Evolutionary conservation across 2,113 vertebrate genomes (phyloP), one percentile per base, ranked within the genome.

Genomic region (Sebastes fasciatus): DNA sequence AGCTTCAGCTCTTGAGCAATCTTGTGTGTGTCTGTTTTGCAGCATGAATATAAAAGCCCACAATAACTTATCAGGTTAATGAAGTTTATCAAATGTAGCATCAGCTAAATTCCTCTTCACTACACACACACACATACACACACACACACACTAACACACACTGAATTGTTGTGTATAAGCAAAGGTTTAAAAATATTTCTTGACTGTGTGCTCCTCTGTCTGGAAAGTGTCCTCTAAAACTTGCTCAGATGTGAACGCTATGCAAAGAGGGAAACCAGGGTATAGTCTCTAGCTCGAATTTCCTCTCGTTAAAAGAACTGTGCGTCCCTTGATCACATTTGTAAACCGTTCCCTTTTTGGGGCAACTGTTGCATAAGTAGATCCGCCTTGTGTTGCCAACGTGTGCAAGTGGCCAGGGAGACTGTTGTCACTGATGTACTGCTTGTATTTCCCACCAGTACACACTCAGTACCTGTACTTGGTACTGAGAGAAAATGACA

Each of bases 321-420:
- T 77, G 76, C 21, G 66, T n/a, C 5, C 42, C 3, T 2, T 60
- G 40, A 61, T 81, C 46, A 82, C 51, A 9, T 83, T 83, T 2
- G 49, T 86, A 83, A 80, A 87, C 79, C 11, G 72, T 80, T 45
- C 79, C 34, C 40, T 52, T 88, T 78, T 43, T 1, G 54, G 61
- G 64, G 62, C n/a, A 42, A 62, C 60, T 74, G 52, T 89, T 92
- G 40, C 83, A 74, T 78, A 91, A 92, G 42, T 45, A 19, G 45
- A 46, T 67, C 52, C 2, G 74, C 49, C 34, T 64, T 43, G n/a
- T 19, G 64, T 17, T 64, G 58, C 67, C 70, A 54, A 55, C 5
- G n/a, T 81, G 68, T 66, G 46, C 26, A 6, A 48, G 75, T 61
- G 46, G 46, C 21, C 49, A 17, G 14, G 4, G 21, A 45, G 6